phyloP scores from a whole-genome alignment of 2,797 vertebrate species.

The Hypotaenidia okinawae region DNA sequence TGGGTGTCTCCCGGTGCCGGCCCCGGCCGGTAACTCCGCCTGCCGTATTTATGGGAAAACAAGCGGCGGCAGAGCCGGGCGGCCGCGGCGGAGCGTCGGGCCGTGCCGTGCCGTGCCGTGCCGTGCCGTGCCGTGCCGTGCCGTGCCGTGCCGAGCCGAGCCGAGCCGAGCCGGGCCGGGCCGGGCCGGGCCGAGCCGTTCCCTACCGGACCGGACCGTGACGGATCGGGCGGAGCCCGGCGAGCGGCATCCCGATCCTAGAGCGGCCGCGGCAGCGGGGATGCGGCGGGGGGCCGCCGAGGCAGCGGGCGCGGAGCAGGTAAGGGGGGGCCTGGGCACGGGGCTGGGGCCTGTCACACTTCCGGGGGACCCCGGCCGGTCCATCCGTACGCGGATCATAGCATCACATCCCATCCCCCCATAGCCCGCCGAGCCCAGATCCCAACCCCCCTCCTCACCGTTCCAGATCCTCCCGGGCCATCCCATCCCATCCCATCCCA shows the following conservation, averaged over 20 bases:
- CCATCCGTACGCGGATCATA: background rate
- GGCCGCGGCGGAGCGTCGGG: background rate
- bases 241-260: background rate
- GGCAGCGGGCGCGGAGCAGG: background rate
- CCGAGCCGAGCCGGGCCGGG: background rate
- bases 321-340: background rate
- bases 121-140: accelerated
- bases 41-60: slow-evolving; percentile 39
- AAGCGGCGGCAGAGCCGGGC: background rate
- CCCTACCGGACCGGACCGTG: no score
- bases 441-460: background rate
- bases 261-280: background rate
- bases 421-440: background rate
- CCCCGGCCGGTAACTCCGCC: background rate
- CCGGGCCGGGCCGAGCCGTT: background rate
- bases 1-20: slow-evolving; percentile 3
- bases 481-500: background rate
- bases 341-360: background rate
- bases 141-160: background rate
- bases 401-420: background rate
- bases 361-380: background rate
- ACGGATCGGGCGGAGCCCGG: no score
- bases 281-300: background rate
- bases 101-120: background rate
- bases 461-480: background rate